phyloP scores from a whole-genome alignment of 35 echinoderm and acorn worm species.

The Patiria miniata region DNA sequence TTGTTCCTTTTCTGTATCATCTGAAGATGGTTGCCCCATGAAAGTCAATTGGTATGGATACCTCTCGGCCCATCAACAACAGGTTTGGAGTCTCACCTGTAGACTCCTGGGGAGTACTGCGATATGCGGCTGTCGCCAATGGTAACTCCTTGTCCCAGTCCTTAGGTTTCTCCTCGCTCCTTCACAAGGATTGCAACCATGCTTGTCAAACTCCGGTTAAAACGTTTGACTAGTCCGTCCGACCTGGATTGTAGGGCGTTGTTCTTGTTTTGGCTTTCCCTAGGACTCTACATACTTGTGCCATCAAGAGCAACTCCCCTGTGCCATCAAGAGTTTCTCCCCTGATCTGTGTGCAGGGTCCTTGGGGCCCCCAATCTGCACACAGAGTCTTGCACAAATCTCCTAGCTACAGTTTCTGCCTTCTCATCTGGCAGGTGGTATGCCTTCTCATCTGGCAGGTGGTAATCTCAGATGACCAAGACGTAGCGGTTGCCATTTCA shows the following conservation, averaged over 20 bases:
- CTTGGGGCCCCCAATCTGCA: conserved; percentile 5
- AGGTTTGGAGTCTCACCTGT: conserved; percentile 18
- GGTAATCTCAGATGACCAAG: conserved; percentile 42
- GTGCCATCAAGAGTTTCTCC: conserved; percentile 15
- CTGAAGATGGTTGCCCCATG: not conserved
- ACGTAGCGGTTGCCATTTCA: conserved; percentile 26
- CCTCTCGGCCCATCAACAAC: conserved; percentile 26
- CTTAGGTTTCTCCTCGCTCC: no score
- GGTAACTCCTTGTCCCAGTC: no score
- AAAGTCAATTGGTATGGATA: conserved; percentile 1
- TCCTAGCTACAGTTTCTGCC: conserved; percentile 5
- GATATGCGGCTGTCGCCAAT: no score
- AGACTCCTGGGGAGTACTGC: conserved; percentile 21
- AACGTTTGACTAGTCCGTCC: no score
- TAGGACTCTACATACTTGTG: not conserved
- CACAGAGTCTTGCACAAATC: conserved; percentile 39
- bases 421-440: conserved; percentile 13
- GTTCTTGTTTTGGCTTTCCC: no score
- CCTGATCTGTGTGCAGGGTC: not conserved
- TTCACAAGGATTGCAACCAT: no score
- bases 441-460: no score
- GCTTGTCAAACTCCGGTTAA: no score
- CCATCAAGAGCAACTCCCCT: not conserved
- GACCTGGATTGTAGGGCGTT: no score
- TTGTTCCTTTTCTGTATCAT: not conserved